phyloP scores from a whole-genome alignment of 2,797 vertebrate genomes.

The Tamandua tetradactyla region DNA sequence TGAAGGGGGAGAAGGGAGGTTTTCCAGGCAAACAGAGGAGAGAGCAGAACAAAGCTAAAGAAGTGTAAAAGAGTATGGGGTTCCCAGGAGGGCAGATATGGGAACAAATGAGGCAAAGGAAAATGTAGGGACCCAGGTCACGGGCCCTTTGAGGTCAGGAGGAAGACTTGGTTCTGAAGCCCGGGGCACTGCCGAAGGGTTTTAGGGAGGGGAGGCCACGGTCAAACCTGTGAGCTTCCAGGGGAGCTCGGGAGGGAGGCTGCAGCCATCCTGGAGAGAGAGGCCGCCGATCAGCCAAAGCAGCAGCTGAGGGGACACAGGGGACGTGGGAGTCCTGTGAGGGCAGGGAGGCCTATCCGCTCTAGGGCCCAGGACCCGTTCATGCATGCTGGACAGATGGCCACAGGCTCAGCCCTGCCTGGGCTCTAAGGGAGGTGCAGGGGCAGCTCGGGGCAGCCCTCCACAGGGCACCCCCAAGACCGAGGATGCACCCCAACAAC shows the following conservation, averaged over 20 bases:
- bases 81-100: accelerated
- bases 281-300: too few species aligned
- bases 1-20: neutral
- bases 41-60: neutral
- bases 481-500: neutral
- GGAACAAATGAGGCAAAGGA: too few species aligned
- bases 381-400: neutral
- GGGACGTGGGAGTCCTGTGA: neutral
- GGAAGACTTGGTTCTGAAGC: neutral
- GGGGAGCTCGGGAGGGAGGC: neutral
- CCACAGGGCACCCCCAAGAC: neutral
- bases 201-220: neutral
- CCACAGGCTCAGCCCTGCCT: neutral
- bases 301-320: neutral
- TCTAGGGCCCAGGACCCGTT: too few species aligned
- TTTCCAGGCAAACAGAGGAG: neutral
- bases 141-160: neutral
- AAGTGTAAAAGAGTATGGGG: neutral
- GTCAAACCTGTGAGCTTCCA: neutral
- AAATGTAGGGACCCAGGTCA: neutral
- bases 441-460: neutral
- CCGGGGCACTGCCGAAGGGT: neutral
- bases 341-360: neutral
- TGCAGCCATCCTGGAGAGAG: neutral
- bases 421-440: neutral